Percentiles rank a stretch among this genome's conserved stretches.
Evolutionary conservation across 2,113 vertebrate species (phyloP).

Genomic region (Cyprinodon brontotheroides): DNA sequence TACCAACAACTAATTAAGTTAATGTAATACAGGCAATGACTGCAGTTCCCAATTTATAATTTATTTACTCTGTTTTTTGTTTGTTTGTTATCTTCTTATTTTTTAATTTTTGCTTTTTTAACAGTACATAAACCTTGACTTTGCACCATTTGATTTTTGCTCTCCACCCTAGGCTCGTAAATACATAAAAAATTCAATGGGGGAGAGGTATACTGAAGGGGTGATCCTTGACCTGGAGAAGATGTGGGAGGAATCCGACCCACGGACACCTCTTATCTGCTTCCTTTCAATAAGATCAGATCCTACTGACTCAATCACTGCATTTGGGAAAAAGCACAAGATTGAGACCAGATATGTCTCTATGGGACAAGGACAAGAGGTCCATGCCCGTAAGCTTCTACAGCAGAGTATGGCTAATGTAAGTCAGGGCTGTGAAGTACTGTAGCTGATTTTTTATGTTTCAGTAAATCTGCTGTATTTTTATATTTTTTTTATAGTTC

Average conservation of each 20-base stretch:
- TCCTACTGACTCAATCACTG: conserved; percentile 91
- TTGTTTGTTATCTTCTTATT: neutral
- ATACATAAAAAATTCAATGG: conserved; percentile 90
- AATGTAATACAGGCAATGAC: no score
- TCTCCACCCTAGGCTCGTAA: conserved; percentile 86
- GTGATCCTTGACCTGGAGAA: conserved; percentile 90
- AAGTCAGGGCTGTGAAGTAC: conserved; percentile 48
- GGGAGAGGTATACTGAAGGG: conserved; percentile 88
- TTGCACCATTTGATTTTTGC: neutral
- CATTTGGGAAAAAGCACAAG: conserved; percentile 89
- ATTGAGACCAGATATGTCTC: conserved; percentile 89
- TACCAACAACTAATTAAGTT: no score
- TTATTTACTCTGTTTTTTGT: neutral
- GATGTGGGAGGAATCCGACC: conserved; percentile 93
- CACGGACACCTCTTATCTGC: conserved; percentile 90
- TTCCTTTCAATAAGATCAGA: conserved; percentile 97
- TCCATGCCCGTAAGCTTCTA: conserved; percentile 90
- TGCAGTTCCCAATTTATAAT: neutral
- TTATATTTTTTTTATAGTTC: neutral
- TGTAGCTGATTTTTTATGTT: neutral
- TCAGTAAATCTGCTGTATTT: neutral
- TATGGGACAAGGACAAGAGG: conserved; percentile 96
- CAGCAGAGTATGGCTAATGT: conserved; percentile 91
- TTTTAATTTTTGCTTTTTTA: neutral
- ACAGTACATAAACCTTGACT: conserved; percentile 6